Percentiles rank a stretch among this genome's conserved stretches.
Conservation (phyloP, 2,797 vertebrate species). For the Bufotes viridis region DNA sequence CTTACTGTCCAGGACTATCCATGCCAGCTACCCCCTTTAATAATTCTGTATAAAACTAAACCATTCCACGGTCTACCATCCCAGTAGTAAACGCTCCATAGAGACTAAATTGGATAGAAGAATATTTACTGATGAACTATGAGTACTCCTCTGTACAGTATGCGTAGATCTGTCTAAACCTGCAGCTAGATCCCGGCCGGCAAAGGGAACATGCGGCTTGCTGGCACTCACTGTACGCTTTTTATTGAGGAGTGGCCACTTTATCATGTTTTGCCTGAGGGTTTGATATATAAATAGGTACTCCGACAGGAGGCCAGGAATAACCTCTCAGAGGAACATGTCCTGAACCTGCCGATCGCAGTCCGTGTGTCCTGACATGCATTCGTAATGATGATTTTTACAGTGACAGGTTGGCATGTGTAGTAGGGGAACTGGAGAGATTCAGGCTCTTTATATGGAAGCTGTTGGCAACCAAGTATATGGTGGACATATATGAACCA, state of each 20-base stretch:
- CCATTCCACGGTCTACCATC: background rate
- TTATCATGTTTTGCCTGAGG: slow-evolving; percentile 18
- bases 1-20: background rate
- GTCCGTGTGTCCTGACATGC: background rate
- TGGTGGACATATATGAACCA: too few species aligned
- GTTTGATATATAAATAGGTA: slow-evolving; percentile 33
- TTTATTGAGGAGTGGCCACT: slow-evolving; percentile 11
- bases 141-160: background rate
- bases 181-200: background rate
- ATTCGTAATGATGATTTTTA: background rate
- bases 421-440: too few species aligned
- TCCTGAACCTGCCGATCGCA: background rate
- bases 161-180: slow-evolving; percentile 19
- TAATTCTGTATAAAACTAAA: background rate
- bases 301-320: slow-evolving; percentile 20
- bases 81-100: background rate
- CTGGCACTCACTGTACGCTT: slow-evolving; percentile 6
- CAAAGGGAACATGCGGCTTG: background rate
- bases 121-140: background rate
- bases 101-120: background rate
- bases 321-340: slow-evolving; percentile 17
- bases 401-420: background rate
- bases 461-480: too few species aligned
- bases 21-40: background rate
- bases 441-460: too few species aligned